phyloP scores from a whole-genome alignment of 1,140 invertebrate species.

The Hermetia illucens region DNA sequence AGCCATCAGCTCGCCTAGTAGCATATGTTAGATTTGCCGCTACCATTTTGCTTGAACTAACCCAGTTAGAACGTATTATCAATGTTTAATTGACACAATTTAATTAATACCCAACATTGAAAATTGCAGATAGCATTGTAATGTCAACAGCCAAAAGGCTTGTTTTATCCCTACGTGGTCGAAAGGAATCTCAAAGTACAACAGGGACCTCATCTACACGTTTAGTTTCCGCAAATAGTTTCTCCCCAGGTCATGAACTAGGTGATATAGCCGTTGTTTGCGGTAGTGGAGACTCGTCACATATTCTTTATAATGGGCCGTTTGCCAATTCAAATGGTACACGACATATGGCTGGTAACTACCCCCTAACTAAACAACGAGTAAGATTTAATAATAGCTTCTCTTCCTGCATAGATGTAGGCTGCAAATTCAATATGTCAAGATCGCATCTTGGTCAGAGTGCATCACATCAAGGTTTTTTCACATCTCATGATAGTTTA shows the following conservation, averaged over 20 bases:
- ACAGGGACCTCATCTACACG: slow-evolving; percentile 20
- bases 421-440: slow-evolving; percentile 47
- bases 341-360: slow-evolving; percentile 40
- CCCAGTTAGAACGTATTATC: too few species aligned
- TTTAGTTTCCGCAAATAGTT: slow-evolving; percentile 31
- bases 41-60: too few species aligned
- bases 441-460: slow-evolving; percentile 34
- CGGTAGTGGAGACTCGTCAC: slow-evolving; percentile 36
- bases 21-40: too few species aligned
- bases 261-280: slow-evolving; percentile 56
- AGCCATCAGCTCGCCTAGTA: too few species aligned
- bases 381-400: too few species aligned
- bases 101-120: not conserved
- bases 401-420: too few species aligned
- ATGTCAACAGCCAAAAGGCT: slow-evolving; percentile 42
- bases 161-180: slow-evolving; percentile 39
- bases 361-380: too few species aligned
- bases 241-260: slow-evolving; percentile 42
- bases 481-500: slow-evolving; percentile 57
- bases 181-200: slow-evolving; percentile 24
- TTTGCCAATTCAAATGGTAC: slow-evolving; percentile 45
- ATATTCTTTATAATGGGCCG: slow-evolving; percentile 42
- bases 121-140: slow-evolving; percentile 3
- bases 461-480: slow-evolving; percentile 42
- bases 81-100: too few species aligned